phyloP scores from a whole-genome alignment of 2,113 vertebrate genomes.

The Xiphophorus hellerii region DNA sequence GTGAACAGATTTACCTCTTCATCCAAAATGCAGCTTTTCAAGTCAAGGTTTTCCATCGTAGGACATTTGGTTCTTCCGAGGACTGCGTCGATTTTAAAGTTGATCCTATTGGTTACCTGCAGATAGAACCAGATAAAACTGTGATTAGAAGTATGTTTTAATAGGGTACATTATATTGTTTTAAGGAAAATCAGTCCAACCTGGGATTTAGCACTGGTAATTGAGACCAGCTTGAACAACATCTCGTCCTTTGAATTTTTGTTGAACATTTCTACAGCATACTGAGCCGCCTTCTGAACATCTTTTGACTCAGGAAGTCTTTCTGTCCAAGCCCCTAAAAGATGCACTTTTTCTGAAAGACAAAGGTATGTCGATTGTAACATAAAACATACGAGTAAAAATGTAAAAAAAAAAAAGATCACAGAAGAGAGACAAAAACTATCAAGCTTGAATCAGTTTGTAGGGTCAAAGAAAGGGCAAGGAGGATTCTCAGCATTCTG shows the following conservation, averaged over 20 bases:
- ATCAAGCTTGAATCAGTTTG: not conserved
- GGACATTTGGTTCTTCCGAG: slow-evolving; percentile 68
- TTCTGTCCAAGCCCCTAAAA: slow-evolving; percentile 57
- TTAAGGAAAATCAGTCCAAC: slow-evolving; percentile 24
- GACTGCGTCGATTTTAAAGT: slow-evolving; percentile 56
- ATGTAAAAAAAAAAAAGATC: not conserved
- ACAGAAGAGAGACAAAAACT: not conserved
- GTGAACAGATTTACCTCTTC: slow-evolving; percentile 51
- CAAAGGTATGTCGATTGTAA: not conserved
- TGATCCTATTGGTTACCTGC: slow-evolving; percentile 64
- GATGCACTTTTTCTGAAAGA: slow-evolving; percentile 11
- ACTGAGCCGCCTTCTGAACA: slow-evolving; percentile 18
- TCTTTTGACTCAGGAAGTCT: slow-evolving; percentile 31
- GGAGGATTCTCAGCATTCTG: not conserved
- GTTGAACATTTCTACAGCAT: slow-evolving; percentile 54
- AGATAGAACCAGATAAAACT: not conserved
- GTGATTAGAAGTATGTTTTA: not conserved
- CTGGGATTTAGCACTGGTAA: slow-evolving; percentile 50
- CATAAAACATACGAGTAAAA: not conserved
- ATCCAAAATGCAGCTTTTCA: slow-evolving; percentile 48
- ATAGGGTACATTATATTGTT: not conserved
- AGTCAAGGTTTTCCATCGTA: slow-evolving; percentile 54
- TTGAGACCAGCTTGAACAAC: slow-evolving; percentile 54
- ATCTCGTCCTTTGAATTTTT: slow-evolving; percentile 29
- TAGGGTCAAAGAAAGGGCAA: not conserved